phyloP scores from a whole-genome alignment of 2,888 invertebrate species.

The Drosophila kokeensis region DNA sequence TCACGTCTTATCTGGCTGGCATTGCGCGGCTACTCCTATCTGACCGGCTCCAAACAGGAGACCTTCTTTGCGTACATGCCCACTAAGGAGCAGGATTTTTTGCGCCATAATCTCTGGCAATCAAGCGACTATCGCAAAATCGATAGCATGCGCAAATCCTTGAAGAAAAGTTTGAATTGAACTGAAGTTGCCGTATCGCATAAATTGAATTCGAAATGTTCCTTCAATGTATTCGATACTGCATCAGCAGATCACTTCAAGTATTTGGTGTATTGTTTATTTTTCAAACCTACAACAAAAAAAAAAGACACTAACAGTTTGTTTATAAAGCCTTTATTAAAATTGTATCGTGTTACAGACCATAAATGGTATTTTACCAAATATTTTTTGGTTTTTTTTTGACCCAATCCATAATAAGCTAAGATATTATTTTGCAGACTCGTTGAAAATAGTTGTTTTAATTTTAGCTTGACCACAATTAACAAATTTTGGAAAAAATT shows the following conservation, averaged over 20 bases:
- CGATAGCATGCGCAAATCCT: background rate
- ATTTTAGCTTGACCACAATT: background rate
- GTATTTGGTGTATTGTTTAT: background rate
- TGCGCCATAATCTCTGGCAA: slow-evolving; percentile 43
- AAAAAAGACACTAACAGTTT: background rate
- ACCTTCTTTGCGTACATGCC: slow-evolving; percentile 66
- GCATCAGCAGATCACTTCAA: slow-evolving; percentile 1
- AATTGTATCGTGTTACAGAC: background rate
- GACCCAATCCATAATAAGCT: background rate
- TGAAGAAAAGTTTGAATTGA: background rate
- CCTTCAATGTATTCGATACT: slow-evolving; percentile 10
- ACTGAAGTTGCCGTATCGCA: slow-evolving; percentile 1
- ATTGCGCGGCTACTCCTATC: slow-evolving; percentile 34
- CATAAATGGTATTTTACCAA: background rate
- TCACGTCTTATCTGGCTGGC: slow-evolving; percentile 63
- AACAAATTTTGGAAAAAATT: background rate
- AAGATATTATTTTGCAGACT: background rate
- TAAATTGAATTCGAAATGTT: background rate
- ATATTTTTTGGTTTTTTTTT: background rate
- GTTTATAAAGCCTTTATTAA: background rate
- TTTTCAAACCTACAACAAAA: background rate
- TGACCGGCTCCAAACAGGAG: slow-evolving; percentile 20
- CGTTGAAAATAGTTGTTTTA: background rate
- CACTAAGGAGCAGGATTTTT: slow-evolving; percentile 34
- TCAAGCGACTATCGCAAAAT: slow-evolving; percentile 33